These are phyloP conservation scores for Drosophila conformis DNA, from an alignment of 2,888 invertebrate genomes.

Conservation along the genomic window DNA sequence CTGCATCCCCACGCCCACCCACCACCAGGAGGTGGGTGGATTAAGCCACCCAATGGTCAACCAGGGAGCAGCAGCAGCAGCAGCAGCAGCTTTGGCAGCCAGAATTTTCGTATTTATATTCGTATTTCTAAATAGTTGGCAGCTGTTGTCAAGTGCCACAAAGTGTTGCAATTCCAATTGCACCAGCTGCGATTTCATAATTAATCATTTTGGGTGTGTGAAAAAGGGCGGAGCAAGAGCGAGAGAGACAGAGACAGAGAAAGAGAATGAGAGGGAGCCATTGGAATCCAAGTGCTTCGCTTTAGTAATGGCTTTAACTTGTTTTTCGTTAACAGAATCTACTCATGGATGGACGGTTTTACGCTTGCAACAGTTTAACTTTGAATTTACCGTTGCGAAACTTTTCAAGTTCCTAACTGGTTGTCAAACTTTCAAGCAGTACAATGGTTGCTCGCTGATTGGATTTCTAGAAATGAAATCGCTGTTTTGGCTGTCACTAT, in stretches of 20 bases:
- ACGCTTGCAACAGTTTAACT: background rate
- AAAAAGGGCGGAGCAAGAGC: background rate
- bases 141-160: slow-evolving; percentile 33
- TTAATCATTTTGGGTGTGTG: slow-evolving; percentile 42
- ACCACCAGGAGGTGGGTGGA: background rate
- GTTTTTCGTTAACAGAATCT: background rate
- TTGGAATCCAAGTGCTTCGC: background rate
- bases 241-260: background rate
- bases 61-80: slow-evolving; percentile 7
- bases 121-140: slow-evolving; percentile 20
- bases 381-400: background rate
- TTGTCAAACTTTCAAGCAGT: background rate
- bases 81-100: slow-evolving; percentile 6
- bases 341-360: background rate
- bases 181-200: slow-evolving; percentile 61
- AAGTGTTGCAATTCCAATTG: slow-evolving; percentile 47
- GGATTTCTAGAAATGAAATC: background rate
- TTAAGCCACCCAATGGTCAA: slow-evolving; percentile 30
- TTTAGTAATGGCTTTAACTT: background rate
- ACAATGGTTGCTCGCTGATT: background rate
- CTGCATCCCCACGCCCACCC: background rate
- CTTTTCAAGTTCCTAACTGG: background rate
- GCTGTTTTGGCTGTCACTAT: background rate
- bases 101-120: slow-evolving; percentile 38
- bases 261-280: background rate